Evolutionary conservation across 2,888 invertebrate species (phyloP).

Genomic region (Lepas anatifera): DNA sequence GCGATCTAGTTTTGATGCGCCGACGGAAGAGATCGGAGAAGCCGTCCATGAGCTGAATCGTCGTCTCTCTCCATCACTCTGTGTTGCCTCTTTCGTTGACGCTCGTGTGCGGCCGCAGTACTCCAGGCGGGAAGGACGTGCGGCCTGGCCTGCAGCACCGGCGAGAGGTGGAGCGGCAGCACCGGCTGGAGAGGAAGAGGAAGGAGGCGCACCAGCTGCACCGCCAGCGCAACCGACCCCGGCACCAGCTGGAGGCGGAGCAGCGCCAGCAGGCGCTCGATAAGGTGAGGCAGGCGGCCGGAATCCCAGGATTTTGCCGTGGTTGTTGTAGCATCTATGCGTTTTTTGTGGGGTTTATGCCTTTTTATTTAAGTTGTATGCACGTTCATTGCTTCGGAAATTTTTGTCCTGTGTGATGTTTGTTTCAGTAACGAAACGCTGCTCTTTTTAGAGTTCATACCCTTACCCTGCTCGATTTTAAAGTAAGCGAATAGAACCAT

Average conservation of each 20-base stretch:
- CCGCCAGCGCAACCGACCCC: constrained; percentile 12
- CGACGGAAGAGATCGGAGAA: too few species aligned
- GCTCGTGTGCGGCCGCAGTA: too few species aligned
- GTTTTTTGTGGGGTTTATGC: background rate
- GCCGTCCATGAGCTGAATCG: too few species aligned
- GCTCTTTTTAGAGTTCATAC: too few species aligned
- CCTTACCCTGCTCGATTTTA: too few species aligned
- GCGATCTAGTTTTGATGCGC: too few species aligned
- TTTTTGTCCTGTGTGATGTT: background rate
- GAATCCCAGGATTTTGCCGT: background rate
- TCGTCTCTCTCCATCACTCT: too few species aligned
- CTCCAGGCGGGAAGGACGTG: constrained; percentile 13
- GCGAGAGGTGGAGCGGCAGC: constrained; percentile 19
- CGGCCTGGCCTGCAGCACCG: constrained; percentile 23
- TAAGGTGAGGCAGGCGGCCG: background rate
- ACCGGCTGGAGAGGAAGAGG: constrained; percentile 20
- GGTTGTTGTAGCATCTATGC: background rate
- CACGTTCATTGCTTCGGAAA: background rate
- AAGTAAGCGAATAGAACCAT: too few species aligned
- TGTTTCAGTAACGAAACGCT: background rate
- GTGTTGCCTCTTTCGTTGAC: too few species aligned
- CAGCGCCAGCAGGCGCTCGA: constrained; percentile 20
- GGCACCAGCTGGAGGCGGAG: constrained; percentile 20
- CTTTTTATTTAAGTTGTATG: background rate
- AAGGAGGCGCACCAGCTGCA: constrained; percentile 9